Base-by-base conservation (phyloP, 2,797 vertebrate species). In the Mionectes olivaceus region DNA sequence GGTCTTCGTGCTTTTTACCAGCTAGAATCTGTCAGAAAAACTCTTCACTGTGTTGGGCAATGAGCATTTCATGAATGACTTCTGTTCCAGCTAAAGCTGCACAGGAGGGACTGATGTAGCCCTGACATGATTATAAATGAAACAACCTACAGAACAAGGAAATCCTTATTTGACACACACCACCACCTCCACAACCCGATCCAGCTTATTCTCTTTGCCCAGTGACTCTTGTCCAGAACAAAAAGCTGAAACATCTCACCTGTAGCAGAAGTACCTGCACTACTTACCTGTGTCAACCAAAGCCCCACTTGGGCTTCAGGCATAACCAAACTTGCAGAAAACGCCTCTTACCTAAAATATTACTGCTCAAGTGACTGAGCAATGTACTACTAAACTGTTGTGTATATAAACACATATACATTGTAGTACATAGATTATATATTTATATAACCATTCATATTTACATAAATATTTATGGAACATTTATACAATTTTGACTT, bases 131-230 rank as follows among this genome's bases (percentile, higher is more conserved):
- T 30, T 23, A 18, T 23, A 41, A 59, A 63, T 35, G 16, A 52
- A 59, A 9, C 37, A 11, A 22, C 1, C 1, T 32, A 14, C 14
- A 71, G 19, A 83, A 41, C 22, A 71, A 52, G 28, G 21, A 70
- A 15, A 32, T 52, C 39, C 3, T 32, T 47, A 32, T 53, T 41
- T 47, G 46, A 23, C 13, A 35, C 7, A 27, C 12, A 24, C 10
- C n/a, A 3, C 10, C 6, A 28, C 7, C 7, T 17, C 15, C 12
- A 25, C 2, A 28, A 41, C n/a, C 7, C 4, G 2, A 17, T 5
- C 6, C 11, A 13, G 8, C 32, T 77, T 18, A 37, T 17, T 4
- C 7, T 5, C 18, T 53, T 53, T 59, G 15, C 21, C 30, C 9
- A 27, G 11, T 33, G 21, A 13, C 5, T 70, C 50, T 30, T 64